Evolutionary conservation across 2,797 vertebrate species (phyloP).

Genomic region (Podarcis lilfordi): DNA sequence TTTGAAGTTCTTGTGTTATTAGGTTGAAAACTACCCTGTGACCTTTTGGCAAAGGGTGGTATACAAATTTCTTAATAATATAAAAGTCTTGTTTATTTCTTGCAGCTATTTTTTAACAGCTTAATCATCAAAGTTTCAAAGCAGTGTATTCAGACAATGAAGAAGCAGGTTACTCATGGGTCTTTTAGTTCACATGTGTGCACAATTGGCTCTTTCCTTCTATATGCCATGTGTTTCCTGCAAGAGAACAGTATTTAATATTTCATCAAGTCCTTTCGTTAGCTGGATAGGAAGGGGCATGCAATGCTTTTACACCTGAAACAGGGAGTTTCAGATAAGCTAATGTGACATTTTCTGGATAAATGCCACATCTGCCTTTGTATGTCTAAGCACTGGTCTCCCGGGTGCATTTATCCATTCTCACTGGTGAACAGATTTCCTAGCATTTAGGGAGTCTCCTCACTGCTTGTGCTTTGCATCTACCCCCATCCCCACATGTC

Average conservation of each 20-base stretch:
- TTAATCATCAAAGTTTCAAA: too few species aligned
- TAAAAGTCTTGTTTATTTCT: too few species aligned
- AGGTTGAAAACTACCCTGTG: too few species aligned
- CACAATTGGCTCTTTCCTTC: too few species aligned
- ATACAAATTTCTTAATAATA: too few species aligned
- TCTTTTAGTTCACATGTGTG: too few species aligned
- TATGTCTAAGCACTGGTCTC: not conserved
- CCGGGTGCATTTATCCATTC: not conserved
- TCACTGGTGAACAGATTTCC: not conserved
- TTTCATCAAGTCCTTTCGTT: not conserved
- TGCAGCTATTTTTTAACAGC: too few species aligned
- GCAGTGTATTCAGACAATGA: too few species aligned
- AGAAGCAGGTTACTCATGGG: too few species aligned
- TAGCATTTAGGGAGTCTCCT: not conserved
- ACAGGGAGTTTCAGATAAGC: not conserved
- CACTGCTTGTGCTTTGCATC: not conserved
- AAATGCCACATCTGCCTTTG: not conserved
- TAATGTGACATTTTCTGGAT: not conserved
- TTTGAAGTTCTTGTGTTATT: too few species aligned
- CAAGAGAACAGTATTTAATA: not conserved
- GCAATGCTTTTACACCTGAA: not conserved
- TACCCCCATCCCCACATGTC: fast-evolving
- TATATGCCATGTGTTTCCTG: not conserved
- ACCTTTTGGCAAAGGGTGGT: too few species aligned
- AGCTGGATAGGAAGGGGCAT: not conserved